These are phyloP conservation scores for Sebastes fasciatus DNA, from an alignment of 2,113 vertebrate species.

Conservation along the genomic window DNA sequence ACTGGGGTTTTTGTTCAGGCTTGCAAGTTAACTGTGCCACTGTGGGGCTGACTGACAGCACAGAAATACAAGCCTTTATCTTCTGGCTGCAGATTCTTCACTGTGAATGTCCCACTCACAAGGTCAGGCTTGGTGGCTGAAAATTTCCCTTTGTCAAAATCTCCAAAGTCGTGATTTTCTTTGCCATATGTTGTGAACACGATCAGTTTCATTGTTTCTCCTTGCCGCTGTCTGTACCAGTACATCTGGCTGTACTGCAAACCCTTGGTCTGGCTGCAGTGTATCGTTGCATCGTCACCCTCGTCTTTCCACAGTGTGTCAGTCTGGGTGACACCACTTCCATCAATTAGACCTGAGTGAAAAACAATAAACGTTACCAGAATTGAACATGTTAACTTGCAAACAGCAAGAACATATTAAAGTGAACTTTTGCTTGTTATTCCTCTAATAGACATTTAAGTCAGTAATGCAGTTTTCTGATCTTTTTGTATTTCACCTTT, in stretches of 20 bases:
- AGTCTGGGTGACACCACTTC: too few species aligned
- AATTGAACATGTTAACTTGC: not conserved
- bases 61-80: conserved; percentile 62
- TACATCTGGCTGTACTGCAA: too few species aligned
- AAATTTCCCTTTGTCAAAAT: conserved; percentile 20
- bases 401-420: not conserved
- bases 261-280: too few species aligned
- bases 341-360: not conserved
- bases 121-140: not conserved
- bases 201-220: not conserved
- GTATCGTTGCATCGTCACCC: too few species aligned
- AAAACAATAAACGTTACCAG: not conserved
- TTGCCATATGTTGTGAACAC: conserved; percentile 2
- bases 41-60: conserved; percentile 32
- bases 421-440: not conserved
- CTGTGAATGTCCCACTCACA: conserved; percentile 16
- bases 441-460: not conserved
- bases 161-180: conserved; percentile 2
- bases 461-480: too few species aligned
- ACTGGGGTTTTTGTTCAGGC: conserved; percentile 37
- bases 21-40: not conserved
- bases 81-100: conserved; percentile 1
- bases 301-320: too few species aligned
- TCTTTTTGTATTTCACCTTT: not conserved
- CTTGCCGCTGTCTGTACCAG: too few species aligned